Percentiles rank a stretch among this genome's conserved stretches.
phyloP scores from a whole-genome alignment of 35 echinoderm and acorn worm genomes.

The Antedon bifida region DNA sequence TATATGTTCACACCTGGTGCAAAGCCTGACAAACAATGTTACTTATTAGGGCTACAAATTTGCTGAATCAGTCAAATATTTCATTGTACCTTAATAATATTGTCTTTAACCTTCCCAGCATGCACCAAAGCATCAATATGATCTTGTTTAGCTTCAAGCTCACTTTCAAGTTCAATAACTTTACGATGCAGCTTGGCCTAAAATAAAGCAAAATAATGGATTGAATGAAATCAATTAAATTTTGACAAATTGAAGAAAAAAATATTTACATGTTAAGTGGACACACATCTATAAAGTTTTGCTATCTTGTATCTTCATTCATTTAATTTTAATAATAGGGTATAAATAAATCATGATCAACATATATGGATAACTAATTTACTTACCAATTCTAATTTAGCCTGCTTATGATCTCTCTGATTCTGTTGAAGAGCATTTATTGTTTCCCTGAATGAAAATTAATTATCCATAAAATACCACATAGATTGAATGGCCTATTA shows the following conservation, averaged over 20 bases:
- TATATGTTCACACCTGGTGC: too few relatives aligned
- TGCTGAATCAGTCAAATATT: too few relatives aligned
- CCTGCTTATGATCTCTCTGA: constrained; percentile 25
- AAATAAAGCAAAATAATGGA: not conserved
- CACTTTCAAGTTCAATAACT: constrained; percentile 51
- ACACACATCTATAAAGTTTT: too few relatives aligned
- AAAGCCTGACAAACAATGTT: too few relatives aligned
- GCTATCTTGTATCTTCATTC: too few relatives aligned
- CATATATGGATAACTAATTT: not conserved
- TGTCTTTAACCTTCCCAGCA: constrained; percentile 61
- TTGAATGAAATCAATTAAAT: not conserved
- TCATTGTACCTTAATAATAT: constrained; percentile 51
- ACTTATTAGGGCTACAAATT: too few relatives aligned
- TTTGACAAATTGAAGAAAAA: too few relatives aligned
- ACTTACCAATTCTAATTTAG: constrained; percentile 42
- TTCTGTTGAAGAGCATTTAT: not conserved
- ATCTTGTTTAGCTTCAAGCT: constrained; percentile 52
- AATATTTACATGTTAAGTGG: not conserved
- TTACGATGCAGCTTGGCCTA: constrained; percentile 33
- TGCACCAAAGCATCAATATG: constrained; percentile 48
- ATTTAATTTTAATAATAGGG: too few relatives aligned
- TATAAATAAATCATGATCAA: too few relatives aligned
- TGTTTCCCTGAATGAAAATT: not conserved
- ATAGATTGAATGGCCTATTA: too few relatives aligned
- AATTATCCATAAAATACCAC: too few relatives aligned